A percentile compares a stretch with the other conserved stretches of the same genome.
Conservation (phyloP, 2,113 vertebrate genomes). For the Galemys pyrenaicus region DNA sequence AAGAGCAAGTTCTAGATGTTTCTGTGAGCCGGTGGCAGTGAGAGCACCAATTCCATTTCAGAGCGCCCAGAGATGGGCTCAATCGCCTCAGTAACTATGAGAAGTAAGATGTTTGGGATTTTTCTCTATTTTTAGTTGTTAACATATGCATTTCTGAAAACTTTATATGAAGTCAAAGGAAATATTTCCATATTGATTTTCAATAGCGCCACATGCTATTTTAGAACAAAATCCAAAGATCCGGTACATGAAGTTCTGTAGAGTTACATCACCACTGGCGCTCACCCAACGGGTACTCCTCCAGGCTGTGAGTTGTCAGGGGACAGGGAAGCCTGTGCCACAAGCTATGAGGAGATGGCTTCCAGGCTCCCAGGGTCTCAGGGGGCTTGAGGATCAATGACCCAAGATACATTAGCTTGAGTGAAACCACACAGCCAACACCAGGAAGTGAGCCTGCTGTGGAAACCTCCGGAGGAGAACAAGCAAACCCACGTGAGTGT, state of each 20-base stretch:
- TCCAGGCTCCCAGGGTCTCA: too few species aligned
- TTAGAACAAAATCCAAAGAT: neutral
- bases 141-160: slow-evolving; percentile 1
- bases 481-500: neutral
- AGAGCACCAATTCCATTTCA: too few species aligned
- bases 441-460: neutral
- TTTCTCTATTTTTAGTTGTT: slow-evolving; percentile 14
- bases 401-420: neutral
- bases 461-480: neutral
- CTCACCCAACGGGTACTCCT: neutral
- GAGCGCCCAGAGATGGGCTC: neutral
- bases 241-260: neutral
- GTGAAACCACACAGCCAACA: neutral
- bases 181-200: slow-evolving; percentile 41
- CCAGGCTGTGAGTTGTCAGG: too few species aligned
- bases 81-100: neutral
- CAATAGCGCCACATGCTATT: neutral
- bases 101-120: neutral
- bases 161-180: neutral
- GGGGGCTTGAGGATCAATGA: neutral
- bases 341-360: neutral
- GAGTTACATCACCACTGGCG: neutral
- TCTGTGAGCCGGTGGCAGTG: neutral
- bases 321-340: neutral
- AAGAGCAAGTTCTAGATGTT: neutral